These are phyloP conservation scores for Enoplosus armatus DNA, from an alignment of 2,797 vertebrate species.

Conservation along the genomic window DNA sequence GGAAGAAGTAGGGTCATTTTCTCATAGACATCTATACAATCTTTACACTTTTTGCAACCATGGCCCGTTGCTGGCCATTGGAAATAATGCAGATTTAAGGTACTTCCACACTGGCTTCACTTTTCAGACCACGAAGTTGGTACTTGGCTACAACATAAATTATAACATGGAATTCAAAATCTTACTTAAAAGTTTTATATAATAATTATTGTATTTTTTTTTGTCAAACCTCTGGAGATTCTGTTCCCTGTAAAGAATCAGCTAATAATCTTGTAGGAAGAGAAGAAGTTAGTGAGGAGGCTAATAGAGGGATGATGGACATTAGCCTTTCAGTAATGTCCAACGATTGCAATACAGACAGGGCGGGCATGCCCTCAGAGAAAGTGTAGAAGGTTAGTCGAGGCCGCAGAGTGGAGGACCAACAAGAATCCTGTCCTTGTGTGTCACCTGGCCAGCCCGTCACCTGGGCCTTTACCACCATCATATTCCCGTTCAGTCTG, in stretches of 20 bases:
- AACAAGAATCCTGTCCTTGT: not conserved
- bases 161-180: not conserved
- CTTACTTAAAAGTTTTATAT: not conserved
- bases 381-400: slow-evolving; percentile 48
- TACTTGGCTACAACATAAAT: not conserved
- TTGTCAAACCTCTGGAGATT: not conserved
- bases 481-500: not conserved
- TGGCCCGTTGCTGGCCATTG: no score
- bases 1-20: no score
- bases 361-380: slow-evolving; percentile 26
- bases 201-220: not conserved
- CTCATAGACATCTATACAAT: no score
- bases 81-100: no score
- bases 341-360: slow-evolving; percentile 40
- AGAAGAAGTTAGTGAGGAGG: slow-evolving; percentile 36
- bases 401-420: not conserved
- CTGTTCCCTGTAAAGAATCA: slow-evolving; percentile 1
- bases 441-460: not conserved
- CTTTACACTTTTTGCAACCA: no score
- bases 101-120: no score
- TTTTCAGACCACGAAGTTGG: no score
- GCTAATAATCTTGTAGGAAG: slow-evolving; percentile 34
- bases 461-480: not conserved
- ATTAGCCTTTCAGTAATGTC: slow-evolving; percentile 72
- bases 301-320: slow-evolving; percentile 50